Percentiles rank a stretch among this genome's conserved stretches.
Evolutionary conservation across 2,113 vertebrate genomes (phyloP).

Genomic region (Gila orcuttii): DNA sequence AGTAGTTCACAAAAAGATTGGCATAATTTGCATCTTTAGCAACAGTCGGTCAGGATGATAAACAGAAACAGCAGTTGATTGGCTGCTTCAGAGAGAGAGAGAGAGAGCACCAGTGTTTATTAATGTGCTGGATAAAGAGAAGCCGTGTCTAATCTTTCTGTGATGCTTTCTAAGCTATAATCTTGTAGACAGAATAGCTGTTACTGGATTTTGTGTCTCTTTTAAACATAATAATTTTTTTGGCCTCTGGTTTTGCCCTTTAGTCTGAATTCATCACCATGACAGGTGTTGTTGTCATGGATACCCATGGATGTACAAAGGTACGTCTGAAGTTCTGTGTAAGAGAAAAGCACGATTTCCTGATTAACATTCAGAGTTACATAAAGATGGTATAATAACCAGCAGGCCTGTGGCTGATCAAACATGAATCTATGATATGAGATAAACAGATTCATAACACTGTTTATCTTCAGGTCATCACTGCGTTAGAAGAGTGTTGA

Average conservation of each 20-base stretch:
- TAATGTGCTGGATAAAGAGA: slow-evolving; percentile 7
- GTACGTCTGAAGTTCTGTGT: slow-evolving; percentile 33
- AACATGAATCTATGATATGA: slow-evolving; percentile 48
- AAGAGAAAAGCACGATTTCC: slow-evolving; percentile 29
- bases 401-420: slow-evolving; percentile 17
- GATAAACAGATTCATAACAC: slow-evolving; percentile 37
- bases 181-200: background rate
- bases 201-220: background rate
- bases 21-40: background rate
- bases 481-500: slow-evolving; percentile 39
- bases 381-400: slow-evolving; percentile 32
- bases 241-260: slow-evolving; percentile 4
- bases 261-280: slow-evolving; percentile 12
- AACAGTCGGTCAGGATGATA: background rate
- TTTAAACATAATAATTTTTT: background rate
- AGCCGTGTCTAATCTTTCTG: slow-evolving; percentile 12
- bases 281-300: background rate
- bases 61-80: background rate
- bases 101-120: background rate
- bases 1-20: background rate
- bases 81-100: background rate
- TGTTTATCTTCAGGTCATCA: slow-evolving; percentile 49
- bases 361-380: slow-evolving; percentile 50
- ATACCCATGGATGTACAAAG: background rate
- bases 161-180: background rate